Evolutionary conservation across 2,888 invertebrate species (phyloP).

Genomic region (Phrixothrix hirtus): DNA sequence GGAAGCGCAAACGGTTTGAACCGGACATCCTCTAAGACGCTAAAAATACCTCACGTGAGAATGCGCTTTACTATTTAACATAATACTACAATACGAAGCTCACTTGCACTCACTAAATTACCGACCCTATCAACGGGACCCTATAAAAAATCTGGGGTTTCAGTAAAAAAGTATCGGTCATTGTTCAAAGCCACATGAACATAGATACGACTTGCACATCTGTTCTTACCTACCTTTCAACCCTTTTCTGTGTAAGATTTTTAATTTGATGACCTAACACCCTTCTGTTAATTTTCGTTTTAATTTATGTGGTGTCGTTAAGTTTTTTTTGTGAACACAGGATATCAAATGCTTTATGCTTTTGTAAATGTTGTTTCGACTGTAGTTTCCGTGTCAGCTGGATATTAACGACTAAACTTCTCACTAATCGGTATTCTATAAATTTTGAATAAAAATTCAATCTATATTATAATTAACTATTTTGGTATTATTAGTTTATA

Average conservation of each 20-base stretch:
- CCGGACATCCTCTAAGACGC: constrained; percentile 42
- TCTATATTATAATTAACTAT: too few species aligned
- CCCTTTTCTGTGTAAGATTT: constrained; percentile 18
- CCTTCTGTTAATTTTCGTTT: constrained; percentile 22
- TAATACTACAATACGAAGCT: constrained; percentile 17
- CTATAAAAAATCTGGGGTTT: constrained; percentile 25
- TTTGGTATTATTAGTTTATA: too few species aligned
- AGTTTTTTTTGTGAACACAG: constrained; percentile 12
- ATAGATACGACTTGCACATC: constrained; percentile 19
- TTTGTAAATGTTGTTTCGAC: constrained; percentile 13
- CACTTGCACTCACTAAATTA: constrained; percentile 15
- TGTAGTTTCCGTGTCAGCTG: constrained; percentile 14
- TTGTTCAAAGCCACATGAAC: constrained; percentile 25
- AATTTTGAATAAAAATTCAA: too few species aligned
- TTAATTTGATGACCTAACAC: constrained; percentile 24
- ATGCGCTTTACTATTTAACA: constrained; percentile 14
- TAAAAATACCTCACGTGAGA: constrained; percentile 26
- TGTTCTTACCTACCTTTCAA: constrained; percentile 16
- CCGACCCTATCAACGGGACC: constrained; percentile 16
- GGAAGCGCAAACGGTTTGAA: constrained; percentile 44
- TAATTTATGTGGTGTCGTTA: constrained; percentile 20
- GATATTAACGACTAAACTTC: too few species aligned
- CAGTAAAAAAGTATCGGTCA: constrained; percentile 15
- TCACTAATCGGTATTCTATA: too few species aligned
- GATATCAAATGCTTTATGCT: neutral